Conservation (phyloP, 2,888 invertebrate genomes). For the Lutraria lutraria region DNA sequence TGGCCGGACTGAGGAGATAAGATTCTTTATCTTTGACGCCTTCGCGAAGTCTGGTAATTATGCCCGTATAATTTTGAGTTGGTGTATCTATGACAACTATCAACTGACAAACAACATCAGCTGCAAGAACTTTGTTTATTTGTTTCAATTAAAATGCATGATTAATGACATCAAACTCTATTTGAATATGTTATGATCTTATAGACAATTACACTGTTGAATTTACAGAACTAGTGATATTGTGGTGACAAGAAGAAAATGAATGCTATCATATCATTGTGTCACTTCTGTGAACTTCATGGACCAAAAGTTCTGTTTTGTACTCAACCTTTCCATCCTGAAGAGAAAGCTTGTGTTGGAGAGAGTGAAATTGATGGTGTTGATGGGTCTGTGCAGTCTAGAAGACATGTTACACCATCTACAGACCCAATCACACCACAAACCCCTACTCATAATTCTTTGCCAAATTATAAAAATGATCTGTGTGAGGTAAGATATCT, state of each 20-base stretch:
- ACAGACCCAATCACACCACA: slow-evolving; percentile 69
- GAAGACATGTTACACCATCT: slow-evolving; percentile 61
- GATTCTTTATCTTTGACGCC: no score
- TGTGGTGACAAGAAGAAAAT: slow-evolving; percentile 84
- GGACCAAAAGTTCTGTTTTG: slow-evolving; percentile 96
- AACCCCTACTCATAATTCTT: slow-evolving; percentile 67
- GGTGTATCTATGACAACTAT: no score
- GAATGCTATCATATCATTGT: slow-evolving; percentile 95
- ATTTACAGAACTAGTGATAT: not conserved
- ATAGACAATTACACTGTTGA: not conserved
- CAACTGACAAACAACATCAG: no score
- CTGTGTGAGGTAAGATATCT: slow-evolving; percentile 78
- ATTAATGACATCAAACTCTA: no score
- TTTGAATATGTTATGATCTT: not conserved
- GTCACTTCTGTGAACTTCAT: slow-evolving; percentile 98
- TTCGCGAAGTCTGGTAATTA: no score
- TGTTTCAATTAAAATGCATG: no score
- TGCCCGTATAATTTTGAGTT: no score
- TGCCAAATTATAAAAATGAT: slow-evolving; percentile 77
- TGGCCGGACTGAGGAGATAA: no score
- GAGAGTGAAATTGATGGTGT: slow-evolving; percentile 67
- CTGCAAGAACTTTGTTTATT: no score
- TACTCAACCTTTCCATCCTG: slow-evolving; percentile 91
- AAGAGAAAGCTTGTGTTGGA: slow-evolving; percentile 73
- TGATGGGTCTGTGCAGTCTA: slow-evolving; percentile 28